Evolutionary conservation across 2,888 invertebrate genomes (phyloP).

Genomic region (Lithophane leautieri): DNA sequence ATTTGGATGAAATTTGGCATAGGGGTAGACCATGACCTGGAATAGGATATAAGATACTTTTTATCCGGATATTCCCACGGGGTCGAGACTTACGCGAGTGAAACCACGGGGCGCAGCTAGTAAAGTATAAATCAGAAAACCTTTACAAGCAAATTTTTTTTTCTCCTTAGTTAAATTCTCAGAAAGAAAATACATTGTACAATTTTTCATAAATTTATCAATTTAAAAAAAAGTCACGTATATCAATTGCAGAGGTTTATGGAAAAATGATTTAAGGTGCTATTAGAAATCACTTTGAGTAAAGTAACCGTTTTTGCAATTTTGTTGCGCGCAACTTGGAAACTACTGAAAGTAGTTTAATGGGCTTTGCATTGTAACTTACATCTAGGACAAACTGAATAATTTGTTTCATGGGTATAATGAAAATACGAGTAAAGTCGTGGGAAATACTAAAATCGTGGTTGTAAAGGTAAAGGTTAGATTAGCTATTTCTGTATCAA

Average conservation of each 20-base stretch:
- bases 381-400: constrained; percentile 32
- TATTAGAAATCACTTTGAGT: constrained; percentile 45
- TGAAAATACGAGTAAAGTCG: constrained; percentile 14
- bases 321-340: constrained; percentile 61
- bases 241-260: constrained; percentile 19
- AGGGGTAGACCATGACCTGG: too few species aligned
- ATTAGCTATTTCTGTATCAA: not conserved
- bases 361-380: constrained; percentile 54
- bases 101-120: too few species aligned
- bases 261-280: constrained; percentile 34
- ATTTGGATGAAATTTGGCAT: too few species aligned
- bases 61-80: too few species aligned
- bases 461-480: not conserved
- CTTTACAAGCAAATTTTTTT: not conserved
- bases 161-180: not conserved
- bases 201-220: not conserved
- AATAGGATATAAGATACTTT: too few species aligned
- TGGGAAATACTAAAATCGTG: not conserved
- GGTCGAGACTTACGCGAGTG: too few species aligned
- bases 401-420: constrained; percentile 29
- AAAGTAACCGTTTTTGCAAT: constrained; percentile 49
- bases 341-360: constrained; percentile 59
- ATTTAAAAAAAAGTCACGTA: constrained; percentile 24
- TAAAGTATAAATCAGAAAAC: not conserved
- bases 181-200: constrained; percentile 21